Evolutionary conservation across 2,113 vertebrate species (phyloP).

Genomic region (cattle (Bos taurus)): ARS-UCD2.0 NC_037336.1:17463501-17464000

Average conservation of each 20-base stretch:
- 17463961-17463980: not conserved
- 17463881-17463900: too few species aligned
- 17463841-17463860: not conserved
- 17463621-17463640: not conserved
- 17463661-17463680: not conserved
- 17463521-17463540: not conserved
- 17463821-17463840: not conserved
- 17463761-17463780: not conserved
- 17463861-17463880: too few species aligned
- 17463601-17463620: not conserved
- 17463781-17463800: not conserved
- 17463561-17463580: not conserved
- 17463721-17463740: not conserved
- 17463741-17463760: not conserved
- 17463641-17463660: not conserved
- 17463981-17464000: not conserved
- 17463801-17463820: not conserved
- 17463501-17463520: constrained; percentile 19
- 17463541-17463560: not conserved
- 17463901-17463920: too few species aligned
- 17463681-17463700: not conserved
- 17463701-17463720: not conserved
- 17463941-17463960: not conserved
- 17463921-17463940: too few species aligned
- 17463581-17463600: not conserved